These are phyloP conservation scores for Neoarius graeffei DNA, from an alignment of 2,113 vertebrate genomes.

Conservation along the genomic window DNA sequence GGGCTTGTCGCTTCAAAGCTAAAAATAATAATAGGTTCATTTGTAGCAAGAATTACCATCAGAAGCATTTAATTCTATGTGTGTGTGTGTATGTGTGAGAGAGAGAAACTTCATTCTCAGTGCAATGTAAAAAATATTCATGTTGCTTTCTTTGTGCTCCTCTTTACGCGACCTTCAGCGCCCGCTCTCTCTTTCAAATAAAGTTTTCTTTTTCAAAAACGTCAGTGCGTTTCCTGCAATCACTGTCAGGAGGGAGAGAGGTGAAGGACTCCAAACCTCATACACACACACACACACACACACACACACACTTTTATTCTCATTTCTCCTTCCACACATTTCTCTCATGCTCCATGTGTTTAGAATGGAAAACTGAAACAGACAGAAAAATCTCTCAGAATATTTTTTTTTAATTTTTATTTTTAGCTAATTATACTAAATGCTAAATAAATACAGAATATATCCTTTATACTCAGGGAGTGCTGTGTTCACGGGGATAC, in stretches of 20 bases:
- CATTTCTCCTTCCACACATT: constrained; percentile 9
- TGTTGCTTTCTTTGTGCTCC: not conserved
- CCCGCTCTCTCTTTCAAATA: not conserved
- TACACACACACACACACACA: constrained; percentile 17
- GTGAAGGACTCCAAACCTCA: not conserved
- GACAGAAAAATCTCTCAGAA: not conserved
- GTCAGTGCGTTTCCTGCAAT: constrained; percentile 7
- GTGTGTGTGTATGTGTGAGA: not conserved
- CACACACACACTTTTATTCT: constrained; percentile 18
- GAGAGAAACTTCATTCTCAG: not conserved
- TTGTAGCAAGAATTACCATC: not conserved
- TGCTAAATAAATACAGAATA: not conserved
- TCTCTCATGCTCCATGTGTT: not conserved
- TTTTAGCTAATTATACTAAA: not conserved
- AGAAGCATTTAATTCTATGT: not conserved
- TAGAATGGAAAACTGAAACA: not conserved
- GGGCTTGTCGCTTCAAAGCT: not conserved
- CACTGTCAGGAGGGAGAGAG: not conserved
- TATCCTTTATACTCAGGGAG: too few species aligned
- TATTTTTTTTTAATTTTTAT: not conserved
- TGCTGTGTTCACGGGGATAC: too few species aligned
- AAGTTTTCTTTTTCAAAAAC: not conserved
- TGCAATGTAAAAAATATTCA: not conserved
- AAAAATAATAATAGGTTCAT: not conserved
- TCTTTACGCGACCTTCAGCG: not conserved